These are phyloP conservation scores for Melanargia galathea DNA, from an alignment of 2,888 invertebrate species.

Conservation along the genomic window DNA sequence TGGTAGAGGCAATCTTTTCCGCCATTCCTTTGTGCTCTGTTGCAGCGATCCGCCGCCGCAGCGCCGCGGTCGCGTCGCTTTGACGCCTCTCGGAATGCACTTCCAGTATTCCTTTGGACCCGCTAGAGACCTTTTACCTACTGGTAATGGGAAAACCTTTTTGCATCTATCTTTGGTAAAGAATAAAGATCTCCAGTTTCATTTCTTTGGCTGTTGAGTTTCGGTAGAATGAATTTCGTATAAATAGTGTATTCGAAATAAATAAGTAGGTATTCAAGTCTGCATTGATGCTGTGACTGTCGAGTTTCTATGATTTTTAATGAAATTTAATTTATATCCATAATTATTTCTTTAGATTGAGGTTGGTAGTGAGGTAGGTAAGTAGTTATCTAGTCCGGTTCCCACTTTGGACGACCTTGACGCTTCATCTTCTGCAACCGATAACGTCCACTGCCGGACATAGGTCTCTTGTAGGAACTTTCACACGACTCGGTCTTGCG, in stretches of 20 bases:
- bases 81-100: conserved; percentile 36
- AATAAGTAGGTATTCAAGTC: too few species aligned
- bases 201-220: background rate
- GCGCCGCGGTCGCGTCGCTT: conserved; percentile 24
- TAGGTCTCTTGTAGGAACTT: too few species aligned
- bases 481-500: too few species aligned
- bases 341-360: too few species aligned
- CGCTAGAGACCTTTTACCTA: conserved; percentile 28
- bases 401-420: too few species aligned
- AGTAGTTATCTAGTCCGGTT: too few species aligned
- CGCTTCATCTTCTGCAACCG: too few species aligned
- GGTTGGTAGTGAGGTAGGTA: too few species aligned
- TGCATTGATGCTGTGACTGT: too few species aligned
- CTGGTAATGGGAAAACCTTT: conserved; percentile 31
- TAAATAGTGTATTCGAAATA: background rate
- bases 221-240: background rate
- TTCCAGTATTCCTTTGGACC: conserved; percentile 36
- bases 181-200: conserved; percentile 1
- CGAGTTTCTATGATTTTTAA: too few species aligned
- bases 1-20: conserved; percentile 38
- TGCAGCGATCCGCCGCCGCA: conserved; percentile 14
- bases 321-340: too few species aligned
- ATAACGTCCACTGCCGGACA: too few species aligned
- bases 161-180: conserved; percentile 24
- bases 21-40: conserved; percentile 36